These are phyloP conservation scores for Suillia variegata DNA, from an alignment of 2,888 invertebrate species.

Conservation along the genomic window DNA sequence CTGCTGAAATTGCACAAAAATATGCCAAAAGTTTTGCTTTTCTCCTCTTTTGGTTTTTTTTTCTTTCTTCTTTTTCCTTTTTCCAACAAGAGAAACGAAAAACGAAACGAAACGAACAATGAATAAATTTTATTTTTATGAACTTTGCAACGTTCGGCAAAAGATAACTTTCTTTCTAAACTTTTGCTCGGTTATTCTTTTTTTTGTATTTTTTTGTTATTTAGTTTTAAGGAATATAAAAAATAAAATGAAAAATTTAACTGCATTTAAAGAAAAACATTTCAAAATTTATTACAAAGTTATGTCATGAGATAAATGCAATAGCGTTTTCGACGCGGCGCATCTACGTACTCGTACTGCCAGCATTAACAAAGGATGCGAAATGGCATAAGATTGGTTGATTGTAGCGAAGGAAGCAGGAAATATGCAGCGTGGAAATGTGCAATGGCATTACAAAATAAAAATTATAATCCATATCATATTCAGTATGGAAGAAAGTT, in stretches of 20 bases:
- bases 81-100: too few relatives aligned
- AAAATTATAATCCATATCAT: too few relatives aligned
- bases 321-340: too few relatives aligned
- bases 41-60: not conserved
- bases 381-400: too few relatives aligned
- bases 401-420: too few relatives aligned
- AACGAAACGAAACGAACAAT: constrained; percentile 11
- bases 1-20: constrained; percentile 16
- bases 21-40: constrained; percentile 6
- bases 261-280: constrained; percentile 14
- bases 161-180: constrained; percentile 8
- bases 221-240: not conserved
- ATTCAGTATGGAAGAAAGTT: too few relatives aligned
- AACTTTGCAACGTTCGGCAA: constrained; percentile 6
- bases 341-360: too few relatives aligned
- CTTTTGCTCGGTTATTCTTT: too few relatives aligned
- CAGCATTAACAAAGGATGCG: too few relatives aligned
- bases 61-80: not conserved
- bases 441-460: too few relatives aligned
- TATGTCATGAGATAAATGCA: constrained; percentile 6
- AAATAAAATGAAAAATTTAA: constrained; percentile 4
- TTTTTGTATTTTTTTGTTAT: not conserved
- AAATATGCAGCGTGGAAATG: too few relatives aligned
- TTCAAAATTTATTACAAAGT: constrained; percentile 15
- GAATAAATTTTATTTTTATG: constrained; percentile 20